A percentile compares a stretch with the other conserved stretches of the same genome.
These are phyloP conservation scores for Platygyra sinensis DNA, from an alignment of 64 coral and sea anemone species.

Conservation along the genomic window DNA sequence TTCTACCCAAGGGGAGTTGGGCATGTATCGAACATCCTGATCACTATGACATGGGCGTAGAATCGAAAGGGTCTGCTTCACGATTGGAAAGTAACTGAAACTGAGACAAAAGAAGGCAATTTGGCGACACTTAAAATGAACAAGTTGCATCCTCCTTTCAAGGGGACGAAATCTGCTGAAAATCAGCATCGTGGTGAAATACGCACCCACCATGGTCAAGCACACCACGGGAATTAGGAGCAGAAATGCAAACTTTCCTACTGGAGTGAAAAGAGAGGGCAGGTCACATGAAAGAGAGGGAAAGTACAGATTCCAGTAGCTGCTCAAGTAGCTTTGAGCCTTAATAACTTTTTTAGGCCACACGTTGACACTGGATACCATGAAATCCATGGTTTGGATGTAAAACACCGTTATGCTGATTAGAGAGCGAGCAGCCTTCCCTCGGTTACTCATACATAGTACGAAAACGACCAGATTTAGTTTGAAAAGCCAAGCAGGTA, in stretches of 20 bases:
- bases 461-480: constrained; percentile 48
- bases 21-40: constrained; percentile 42
- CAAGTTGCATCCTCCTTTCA: constrained; percentile 4
- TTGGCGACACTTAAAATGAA: constrained; percentile 59
- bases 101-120: constrained; percentile 33
- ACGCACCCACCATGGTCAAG: constrained; percentile 14
- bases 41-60: constrained; percentile 60
- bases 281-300: constrained; percentile 61
- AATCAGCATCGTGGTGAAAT: constrained; percentile 11
- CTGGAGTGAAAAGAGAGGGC: constrained; percentile 59
- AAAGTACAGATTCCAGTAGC: constrained; percentile 67
- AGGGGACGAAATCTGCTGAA: neutral
- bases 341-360: constrained; percentile 50
- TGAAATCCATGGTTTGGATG: constrained; percentile 71
- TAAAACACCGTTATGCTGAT: constrained; percentile 73
- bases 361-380: constrained; percentile 48
- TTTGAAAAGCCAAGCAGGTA: constrained; percentile 45
- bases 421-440: constrained; percentile 42
- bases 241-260: constrained; percentile 60
- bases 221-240: constrained; percentile 58
- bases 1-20: constrained; percentile 62
- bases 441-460: constrained; percentile 36
- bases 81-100: constrained; percentile 70
- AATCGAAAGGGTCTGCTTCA: constrained; percentile 42
- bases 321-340: constrained; percentile 70